Conservation (phyloP, 37 sponge, comb jelly and placozoan genomes). For the Ephydatia muelleri region DNA sequence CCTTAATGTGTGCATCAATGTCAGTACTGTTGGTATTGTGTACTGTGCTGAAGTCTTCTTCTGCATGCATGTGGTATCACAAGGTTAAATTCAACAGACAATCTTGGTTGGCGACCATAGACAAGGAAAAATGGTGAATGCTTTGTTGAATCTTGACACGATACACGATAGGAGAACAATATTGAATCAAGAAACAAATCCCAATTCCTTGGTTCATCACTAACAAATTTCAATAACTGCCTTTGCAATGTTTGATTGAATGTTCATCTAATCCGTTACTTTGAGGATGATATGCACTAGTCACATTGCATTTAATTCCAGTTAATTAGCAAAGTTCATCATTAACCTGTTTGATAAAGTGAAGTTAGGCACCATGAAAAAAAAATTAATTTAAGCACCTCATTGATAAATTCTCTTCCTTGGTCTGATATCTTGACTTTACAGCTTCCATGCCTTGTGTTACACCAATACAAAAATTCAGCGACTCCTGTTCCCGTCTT, state of each 20-base stretch:
- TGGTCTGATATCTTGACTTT: constrained; percentile 27
- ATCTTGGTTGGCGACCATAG: constrained; percentile 34
- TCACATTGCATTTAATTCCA: constrained; percentile 16
- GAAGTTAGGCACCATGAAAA: background rate
- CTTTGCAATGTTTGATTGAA: constrained; percentile 57
- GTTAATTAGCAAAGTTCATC: constrained; percentile 23
- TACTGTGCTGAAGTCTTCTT: background rate
- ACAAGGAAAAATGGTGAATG: constrained; percentile 26
- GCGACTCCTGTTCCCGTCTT: constrained; percentile 22
- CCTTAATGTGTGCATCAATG: background rate
- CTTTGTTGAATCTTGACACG: constrained; percentile 28
- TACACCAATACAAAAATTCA: constrained; percentile 15
- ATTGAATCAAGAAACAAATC: constrained; percentile 26
- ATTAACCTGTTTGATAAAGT: constrained; percentile 13
- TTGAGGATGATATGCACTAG: constrained; percentile 49
- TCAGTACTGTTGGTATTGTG: background rate
- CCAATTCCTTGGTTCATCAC: constrained; percentile 15
- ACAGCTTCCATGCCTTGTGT: constrained; percentile 9
- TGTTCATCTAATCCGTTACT: constrained; percentile 41
- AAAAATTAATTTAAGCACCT: constrained; percentile 11
- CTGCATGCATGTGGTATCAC: background rate
- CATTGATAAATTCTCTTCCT: constrained; percentile 48
- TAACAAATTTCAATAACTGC: constrained; percentile 10
- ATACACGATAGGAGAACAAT: constrained; percentile 25
- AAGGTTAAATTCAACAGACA: constrained; percentile 27